Percentiles rank a stretch among this genome's conserved stretches.
These are phyloP conservation scores for Cremastinae sp. DNA, from an alignment of 2,888 invertebrate genomes.

Conservation along the genomic window DNA sequence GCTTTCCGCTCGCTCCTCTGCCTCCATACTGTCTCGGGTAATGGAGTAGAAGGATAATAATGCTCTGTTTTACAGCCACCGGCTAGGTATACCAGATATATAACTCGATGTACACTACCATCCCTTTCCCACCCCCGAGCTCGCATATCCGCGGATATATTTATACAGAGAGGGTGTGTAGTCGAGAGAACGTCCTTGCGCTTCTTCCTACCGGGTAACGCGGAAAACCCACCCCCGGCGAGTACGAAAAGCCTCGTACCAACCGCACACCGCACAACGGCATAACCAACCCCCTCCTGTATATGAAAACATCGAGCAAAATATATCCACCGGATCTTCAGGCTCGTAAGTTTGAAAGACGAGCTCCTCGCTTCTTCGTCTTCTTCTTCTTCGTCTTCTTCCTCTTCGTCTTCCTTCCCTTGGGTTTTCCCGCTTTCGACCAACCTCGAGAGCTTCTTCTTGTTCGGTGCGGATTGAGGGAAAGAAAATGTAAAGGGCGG, in stretches of 20 bases:
- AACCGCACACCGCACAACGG: slow-evolving; percentile 22
- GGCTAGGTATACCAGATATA: slow-evolving; percentile 57
- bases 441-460: too few species aligned
- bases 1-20: slow-evolving; percentile 61
- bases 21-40: slow-evolving; percentile 74
- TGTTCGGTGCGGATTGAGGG: too few species aligned
- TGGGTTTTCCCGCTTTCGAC: too few species aligned
- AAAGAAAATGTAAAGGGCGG: too few species aligned
- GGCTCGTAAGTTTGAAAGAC: slow-evolving; percentile 74
- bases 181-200: slow-evolving; percentile 59
- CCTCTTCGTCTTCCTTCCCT: neutral
- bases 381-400: too few species aligned
- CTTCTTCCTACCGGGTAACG: slow-evolving; percentile 58
- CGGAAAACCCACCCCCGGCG: slow-evolving; percentile 25
- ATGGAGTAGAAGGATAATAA: slow-evolving; percentile 78
- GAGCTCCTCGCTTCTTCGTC: slow-evolving; percentile 47
- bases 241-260: slow-evolving; percentile 18
- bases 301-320: slow-evolving; percentile 74
- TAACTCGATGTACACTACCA: slow-evolving; percentile 31
- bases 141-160: too few species aligned
- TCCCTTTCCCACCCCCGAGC: too few species aligned
- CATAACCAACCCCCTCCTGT: slow-evolving; percentile 47
- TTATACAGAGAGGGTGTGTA: slow-evolving; percentile 10
- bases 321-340: slow-evolving; percentile 71
- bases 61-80: slow-evolving; percentile 75